A percentile compares a stretch with the other conserved stretches of the same genome.
phyloP scores from a whole-genome alignment of 2,797 vertebrate genomes.

The Oreochromis grahami region DNA sequence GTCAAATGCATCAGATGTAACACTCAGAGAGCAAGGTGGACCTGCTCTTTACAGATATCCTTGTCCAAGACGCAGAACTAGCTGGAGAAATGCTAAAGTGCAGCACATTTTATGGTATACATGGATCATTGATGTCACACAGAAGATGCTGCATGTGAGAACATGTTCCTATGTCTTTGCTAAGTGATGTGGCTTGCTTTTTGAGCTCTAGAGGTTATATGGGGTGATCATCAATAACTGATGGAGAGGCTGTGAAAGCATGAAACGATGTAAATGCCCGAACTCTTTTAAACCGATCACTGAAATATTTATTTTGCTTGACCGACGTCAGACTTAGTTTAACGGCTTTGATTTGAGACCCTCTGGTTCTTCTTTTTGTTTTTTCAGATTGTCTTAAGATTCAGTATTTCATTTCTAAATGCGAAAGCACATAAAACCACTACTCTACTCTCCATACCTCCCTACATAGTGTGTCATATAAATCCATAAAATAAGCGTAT shows the following conservation, averaged over 20 bases:
- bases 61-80: not conserved
- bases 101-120: conserved; percentile 15
- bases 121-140: conserved; percentile 44
- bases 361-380: not conserved
- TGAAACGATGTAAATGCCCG: conserved; percentile 58
- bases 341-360: conserved; percentile 10
- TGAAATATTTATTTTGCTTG: conserved; percentile 66
- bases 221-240: conserved; percentile 65
- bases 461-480: not conserved
- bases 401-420: conserved; percentile 10
- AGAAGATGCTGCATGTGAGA: conserved; percentile 20
- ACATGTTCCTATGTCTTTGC: conserved; percentile 27
- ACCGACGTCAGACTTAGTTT: conserved; percentile 42
- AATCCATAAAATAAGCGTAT: not conserved
- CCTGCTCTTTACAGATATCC: not conserved
- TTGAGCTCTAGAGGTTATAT: conserved; percentile 58
- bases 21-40: not conserved
- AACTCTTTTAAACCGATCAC: conserved; percentile 36
- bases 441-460: not conserved
- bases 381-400: not conserved
- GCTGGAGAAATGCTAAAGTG: not conserved
- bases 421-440: not conserved
- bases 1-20: conserved; percentile 13
- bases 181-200: conserved; percentile 21
- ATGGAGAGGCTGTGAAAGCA: conserved; percentile 50